These are phyloP conservation scores for Drosophila lutescens DNA, from an alignment of 2,888 invertebrate genomes.

Conservation along the genomic window DNA sequence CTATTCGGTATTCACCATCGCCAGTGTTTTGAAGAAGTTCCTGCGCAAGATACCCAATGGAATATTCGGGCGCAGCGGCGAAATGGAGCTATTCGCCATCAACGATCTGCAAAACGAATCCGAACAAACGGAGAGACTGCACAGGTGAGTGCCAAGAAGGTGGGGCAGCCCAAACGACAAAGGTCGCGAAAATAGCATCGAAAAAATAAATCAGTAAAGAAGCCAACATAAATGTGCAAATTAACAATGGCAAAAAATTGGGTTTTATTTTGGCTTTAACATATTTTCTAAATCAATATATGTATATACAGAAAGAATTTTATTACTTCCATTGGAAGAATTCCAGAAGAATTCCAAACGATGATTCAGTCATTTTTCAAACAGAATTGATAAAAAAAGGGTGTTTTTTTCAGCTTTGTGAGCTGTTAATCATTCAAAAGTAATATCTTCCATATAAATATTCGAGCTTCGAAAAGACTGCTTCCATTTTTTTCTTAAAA, in stretches of 20 bases:
- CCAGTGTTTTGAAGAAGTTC: conserved; percentile 99
- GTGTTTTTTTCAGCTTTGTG: too few relatives aligned
- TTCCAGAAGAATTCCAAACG: not conserved
- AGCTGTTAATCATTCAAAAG: too few relatives aligned
- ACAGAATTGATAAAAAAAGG: too few relatives aligned
- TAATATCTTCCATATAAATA: too few relatives aligned
- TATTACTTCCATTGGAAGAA: too few relatives aligned
- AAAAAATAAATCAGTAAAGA: not conserved
- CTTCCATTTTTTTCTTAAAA: not conserved
- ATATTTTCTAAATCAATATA: too few relatives aligned
- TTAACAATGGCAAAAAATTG: too few relatives aligned
- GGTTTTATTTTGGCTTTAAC: too few relatives aligned
- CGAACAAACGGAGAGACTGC: conserved; percentile 95
- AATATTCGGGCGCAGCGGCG: conserved; percentile 96
- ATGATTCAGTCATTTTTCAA: not conserved
- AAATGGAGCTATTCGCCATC: conserved; percentile 94
- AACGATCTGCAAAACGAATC: conserved; percentile 92
- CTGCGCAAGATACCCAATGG: conserved; percentile 98
- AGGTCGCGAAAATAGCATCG: conserved; percentile 2
- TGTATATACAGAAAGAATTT: too few relatives aligned
- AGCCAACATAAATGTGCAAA: not conserved
- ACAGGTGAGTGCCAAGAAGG: conserved; percentile 87
- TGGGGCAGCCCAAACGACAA: conserved; percentile 1
- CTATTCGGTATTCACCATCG: conserved; percentile 98
- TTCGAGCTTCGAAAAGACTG: too few relatives aligned